A percentile compares a stretch with the other conserved stretches of the same genome.
These are phyloP conservation scores for Agrotis exclamationis DNA, from an alignment of 2,888 invertebrate species.

Conservation along the genomic window DNA sequence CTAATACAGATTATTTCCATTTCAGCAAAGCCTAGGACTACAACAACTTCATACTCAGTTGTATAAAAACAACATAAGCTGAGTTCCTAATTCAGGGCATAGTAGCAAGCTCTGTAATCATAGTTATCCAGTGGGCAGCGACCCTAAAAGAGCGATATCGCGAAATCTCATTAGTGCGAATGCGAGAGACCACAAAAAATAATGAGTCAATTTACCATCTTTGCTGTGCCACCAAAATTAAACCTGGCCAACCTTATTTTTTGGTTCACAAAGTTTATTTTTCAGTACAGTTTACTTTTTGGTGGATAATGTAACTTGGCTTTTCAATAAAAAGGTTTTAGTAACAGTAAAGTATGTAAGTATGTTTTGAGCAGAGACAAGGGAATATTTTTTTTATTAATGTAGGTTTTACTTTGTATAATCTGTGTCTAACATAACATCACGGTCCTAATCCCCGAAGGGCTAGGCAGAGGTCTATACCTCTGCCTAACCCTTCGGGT, in stretches of 20 bases:
- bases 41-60: constrained; percentile 3
- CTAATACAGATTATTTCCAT: not conserved
- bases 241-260: constrained; percentile 38
- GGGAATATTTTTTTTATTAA: constrained; percentile 40
- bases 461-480: no score
- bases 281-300: not conserved
- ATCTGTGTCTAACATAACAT: no score
- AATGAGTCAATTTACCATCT: constrained; percentile 74
- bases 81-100: constrained; percentile 13
- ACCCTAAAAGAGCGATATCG: constrained; percentile 68
- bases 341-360: constrained; percentile 48
- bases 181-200: constrained; percentile 82
- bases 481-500: no score
- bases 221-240: constrained; percentile 8
- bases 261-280: constrained; percentile 13
- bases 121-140: constrained; percentile 26
- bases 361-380: constrained; percentile 39
- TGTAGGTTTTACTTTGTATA: constrained; percentile 27
- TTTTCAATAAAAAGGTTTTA: constrained; percentile 61
- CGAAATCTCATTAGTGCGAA: constrained; percentile 82
- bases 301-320: constrained; percentile 45
- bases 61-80: constrained; percentile 24
- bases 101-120: constrained; percentile 42
- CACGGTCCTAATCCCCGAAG: no score
- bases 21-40: constrained; percentile 5